These are phyloP conservation scores for Drosophila suboccidentalis DNA, from an alignment of 2,888 invertebrate genomes.

Conservation along the genomic window DNA sequence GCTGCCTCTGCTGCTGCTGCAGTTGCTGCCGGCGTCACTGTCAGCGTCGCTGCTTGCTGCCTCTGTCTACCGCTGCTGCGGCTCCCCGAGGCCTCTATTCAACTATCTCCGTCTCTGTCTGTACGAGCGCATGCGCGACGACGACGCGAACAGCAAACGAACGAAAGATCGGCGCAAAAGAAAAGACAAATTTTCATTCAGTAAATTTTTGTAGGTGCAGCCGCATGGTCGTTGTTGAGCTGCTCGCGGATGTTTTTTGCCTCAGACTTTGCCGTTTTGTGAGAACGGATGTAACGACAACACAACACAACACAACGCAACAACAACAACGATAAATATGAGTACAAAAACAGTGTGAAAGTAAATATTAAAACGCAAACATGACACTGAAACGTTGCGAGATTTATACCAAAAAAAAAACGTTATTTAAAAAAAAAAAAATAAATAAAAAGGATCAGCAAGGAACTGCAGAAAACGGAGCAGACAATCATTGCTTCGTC, in stretches of 20 bases:
- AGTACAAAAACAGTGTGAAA: constrained; percentile 53
- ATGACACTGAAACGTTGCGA: constrained; percentile 29
- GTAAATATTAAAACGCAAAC: constrained; percentile 57
- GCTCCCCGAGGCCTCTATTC: constrained; percentile 10
- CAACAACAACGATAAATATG: constrained; percentile 8
- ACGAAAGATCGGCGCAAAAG: constrained; percentile 82
- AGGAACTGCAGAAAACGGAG: constrained; percentile 46
- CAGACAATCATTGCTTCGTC: constrained; percentile 17
- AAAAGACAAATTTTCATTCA: constrained; percentile 84
- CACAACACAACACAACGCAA: constrained; percentile 11
- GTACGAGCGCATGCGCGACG: constrained; percentile 49
- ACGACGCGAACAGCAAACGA: constrained; percentile 27
- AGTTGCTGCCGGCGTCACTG: constrained; percentile 22
- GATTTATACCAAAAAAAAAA: constrained; percentile 26
- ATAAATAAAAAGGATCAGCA: constrained; percentile 37
- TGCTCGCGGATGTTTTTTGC: constrained; percentile 44
- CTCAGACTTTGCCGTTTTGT: constrained; percentile 27
- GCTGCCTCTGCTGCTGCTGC: constrained; percentile 15
- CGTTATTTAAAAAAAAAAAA: constrained; percentile 16
- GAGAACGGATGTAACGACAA: constrained; percentile 52
- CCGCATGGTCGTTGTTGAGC: constrained; percentile 69
- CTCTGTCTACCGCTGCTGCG: constrained; percentile 24
- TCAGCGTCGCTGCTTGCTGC: constrained; percentile 23
- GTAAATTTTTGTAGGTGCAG: constrained; percentile 79
- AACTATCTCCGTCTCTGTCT: constrained; percentile 31